These are phyloP conservation scores for Sphaerophoria rueppellii DNA, from an alignment of 2,888 invertebrate species.

Conservation along the genomic window DNA sequence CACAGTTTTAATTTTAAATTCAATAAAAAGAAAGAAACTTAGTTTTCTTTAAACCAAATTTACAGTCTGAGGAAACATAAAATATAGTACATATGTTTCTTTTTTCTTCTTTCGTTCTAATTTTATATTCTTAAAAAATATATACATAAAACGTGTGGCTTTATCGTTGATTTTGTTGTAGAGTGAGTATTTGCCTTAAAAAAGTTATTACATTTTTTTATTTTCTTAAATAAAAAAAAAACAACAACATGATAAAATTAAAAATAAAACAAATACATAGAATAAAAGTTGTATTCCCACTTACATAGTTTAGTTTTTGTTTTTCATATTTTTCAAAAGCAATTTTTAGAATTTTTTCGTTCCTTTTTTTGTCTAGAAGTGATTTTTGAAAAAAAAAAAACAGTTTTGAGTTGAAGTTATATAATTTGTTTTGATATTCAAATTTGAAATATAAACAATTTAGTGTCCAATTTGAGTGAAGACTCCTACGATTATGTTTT, in stretches of 20 bases:
- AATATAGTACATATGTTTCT: slow-evolving; percentile 69
- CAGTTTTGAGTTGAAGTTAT: background rate
- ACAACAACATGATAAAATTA: background rate
- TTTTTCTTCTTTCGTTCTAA: slow-evolving; percentile 72
- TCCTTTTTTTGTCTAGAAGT: slow-evolving; percentile 30
- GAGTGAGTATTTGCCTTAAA: slow-evolving; percentile 75
- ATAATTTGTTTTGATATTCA: slow-evolving; percentile 9
- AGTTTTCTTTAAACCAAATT: slow-evolving; percentile 52
- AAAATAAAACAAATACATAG: slow-evolving; percentile 35
- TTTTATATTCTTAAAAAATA: slow-evolving; percentile 62
- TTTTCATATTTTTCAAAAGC: slow-evolving; percentile 50
- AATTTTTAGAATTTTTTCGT: slow-evolving; percentile 37
- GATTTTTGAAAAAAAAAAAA: slow-evolving; percentile 29
- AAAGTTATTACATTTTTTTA: slow-evolving; percentile 32
- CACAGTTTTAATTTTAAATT: slow-evolving; percentile 24
- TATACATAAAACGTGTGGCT: slow-evolving; percentile 77
- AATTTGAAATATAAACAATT: slow-evolving; percentile 67
- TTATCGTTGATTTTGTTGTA: slow-evolving; percentile 79
- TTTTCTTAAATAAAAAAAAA: slow-evolving; percentile 27
- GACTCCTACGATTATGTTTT: slow-evolving; percentile 83
- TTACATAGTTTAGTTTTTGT: slow-evolving; percentile 41
- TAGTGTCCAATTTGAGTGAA: slow-evolving; percentile 83
- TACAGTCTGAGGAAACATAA: slow-evolving; percentile 71
- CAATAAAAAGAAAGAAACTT: slow-evolving; percentile 34
- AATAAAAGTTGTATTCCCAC: slow-evolving; percentile 31